phyloP scores from a whole-genome alignment of 2,797 vertebrate genomes.

The Mormyrops boulengeri region DNA sequence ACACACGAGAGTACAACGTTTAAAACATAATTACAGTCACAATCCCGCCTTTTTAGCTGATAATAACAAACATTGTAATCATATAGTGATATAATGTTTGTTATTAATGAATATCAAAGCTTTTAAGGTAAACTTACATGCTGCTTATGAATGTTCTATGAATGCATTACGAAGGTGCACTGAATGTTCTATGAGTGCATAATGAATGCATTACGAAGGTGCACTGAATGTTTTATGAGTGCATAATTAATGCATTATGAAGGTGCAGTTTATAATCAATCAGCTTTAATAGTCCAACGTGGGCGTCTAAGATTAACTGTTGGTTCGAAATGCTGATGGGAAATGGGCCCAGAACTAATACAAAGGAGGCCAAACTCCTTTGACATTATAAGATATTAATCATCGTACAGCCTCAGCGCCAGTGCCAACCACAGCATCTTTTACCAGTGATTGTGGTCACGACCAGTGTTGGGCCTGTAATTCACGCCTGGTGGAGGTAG shows the following conservation, averaged over 20 bases:
- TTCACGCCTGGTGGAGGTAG: neutral
- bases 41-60: neutral
- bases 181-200: neutral
- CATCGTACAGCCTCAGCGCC: neutral
- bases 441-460: neutral
- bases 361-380: neutral
- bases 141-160: neutral
- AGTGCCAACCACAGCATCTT: neutral
- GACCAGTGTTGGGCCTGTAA: neutral
- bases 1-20: neutral
- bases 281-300: neutral
- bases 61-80: neutral
- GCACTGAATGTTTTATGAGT: neutral
- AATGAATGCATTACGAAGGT: neutral
- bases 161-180: neutral
- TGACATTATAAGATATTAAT: slow-evolving; percentile 16
- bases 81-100: neutral
- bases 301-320: neutral
- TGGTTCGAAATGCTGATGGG: neutral
- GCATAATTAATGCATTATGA: neutral
- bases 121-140: neutral
- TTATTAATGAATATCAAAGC: neutral
- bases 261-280: neutral
- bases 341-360: neutral
- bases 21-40: neutral